phyloP scores from a whole-genome alignment of 2,113 vertebrate species.

The Laticauda laticaudata region DNA sequence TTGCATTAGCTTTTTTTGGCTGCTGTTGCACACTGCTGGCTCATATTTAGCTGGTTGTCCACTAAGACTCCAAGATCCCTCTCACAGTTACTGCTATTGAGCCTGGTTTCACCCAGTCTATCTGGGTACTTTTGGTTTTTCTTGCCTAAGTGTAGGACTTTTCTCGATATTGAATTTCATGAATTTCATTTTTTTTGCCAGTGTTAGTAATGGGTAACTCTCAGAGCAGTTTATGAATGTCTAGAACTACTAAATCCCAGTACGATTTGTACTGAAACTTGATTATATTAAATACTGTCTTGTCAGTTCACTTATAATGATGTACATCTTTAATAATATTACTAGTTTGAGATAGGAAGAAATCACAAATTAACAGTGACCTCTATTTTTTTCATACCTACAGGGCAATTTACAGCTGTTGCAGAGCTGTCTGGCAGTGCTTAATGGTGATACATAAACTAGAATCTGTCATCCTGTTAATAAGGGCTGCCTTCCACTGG shows the following conservation, averaged over 20 bases:
- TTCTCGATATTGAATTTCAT: too few relatives aligned
- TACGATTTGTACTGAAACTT: neutral
- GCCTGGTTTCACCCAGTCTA: too few relatives aligned
- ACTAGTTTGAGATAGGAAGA: neutral
- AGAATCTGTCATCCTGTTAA: conserved; percentile 60
- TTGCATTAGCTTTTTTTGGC: too few relatives aligned
- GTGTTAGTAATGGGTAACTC: neutral
- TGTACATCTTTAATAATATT: conserved; percentile 1
- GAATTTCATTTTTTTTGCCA: too few relatives aligned
- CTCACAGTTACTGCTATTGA: too few relatives aligned
- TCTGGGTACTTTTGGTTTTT: too few relatives aligned
- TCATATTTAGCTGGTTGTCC: too few relatives aligned
- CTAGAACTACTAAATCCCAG: neutral
- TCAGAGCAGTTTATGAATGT: neutral
- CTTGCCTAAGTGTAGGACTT: too few relatives aligned
- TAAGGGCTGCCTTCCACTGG: conserved; percentile 81
- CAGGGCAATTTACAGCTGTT: conserved; percentile 95
- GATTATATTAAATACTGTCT: neutral
- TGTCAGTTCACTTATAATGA: neutral
- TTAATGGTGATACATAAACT: conserved; percentile 93
- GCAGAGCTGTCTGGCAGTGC: conserved; percentile 92
- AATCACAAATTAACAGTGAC: conserved; percentile 11
- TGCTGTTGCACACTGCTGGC: too few relatives aligned
- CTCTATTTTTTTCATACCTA: conserved; percentile 53
- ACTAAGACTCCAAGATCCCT: too few relatives aligned